These are phyloP conservation scores for Accipiter virgatus DNA, from an alignment of 2,113 vertebrate species.

Conservation along the genomic window DNA sequence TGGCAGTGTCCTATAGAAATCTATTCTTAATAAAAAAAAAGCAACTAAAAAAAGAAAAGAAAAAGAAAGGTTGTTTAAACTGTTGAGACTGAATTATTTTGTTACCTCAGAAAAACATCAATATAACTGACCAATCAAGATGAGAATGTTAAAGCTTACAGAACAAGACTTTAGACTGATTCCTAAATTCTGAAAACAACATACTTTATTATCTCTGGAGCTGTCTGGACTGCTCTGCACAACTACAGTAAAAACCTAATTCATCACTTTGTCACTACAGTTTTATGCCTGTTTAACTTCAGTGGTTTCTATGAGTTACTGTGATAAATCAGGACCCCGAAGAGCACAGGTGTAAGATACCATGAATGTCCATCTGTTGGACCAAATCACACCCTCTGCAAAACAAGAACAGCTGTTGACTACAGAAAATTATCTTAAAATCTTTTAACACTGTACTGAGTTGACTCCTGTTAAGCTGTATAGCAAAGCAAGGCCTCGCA, in stretches of 20 bases:
- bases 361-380: not conserved
- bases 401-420: not conserved
- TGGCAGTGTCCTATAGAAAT: not conserved
- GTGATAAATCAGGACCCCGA: not conserved
- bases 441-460: not conserved
- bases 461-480: not conserved
- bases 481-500: not conserved
- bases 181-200: not conserved
- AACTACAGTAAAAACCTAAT: not conserved
- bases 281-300: not conserved
- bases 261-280: not conserved
- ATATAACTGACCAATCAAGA: not conserved
- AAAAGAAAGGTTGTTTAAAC: not conserved
- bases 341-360: not conserved
- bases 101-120: not conserved
- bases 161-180: not conserved
- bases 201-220: not conserved
- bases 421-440: not conserved
- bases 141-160: not conserved
- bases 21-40: not conserved
- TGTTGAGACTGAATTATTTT: not conserved
- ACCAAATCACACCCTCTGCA: not conserved
- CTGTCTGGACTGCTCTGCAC: not conserved
- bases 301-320: not conserved
- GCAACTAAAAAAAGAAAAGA: not conserved